Conservation (phyloP, 2,113 vertebrate species). For the Xerus inauris region DNA sequence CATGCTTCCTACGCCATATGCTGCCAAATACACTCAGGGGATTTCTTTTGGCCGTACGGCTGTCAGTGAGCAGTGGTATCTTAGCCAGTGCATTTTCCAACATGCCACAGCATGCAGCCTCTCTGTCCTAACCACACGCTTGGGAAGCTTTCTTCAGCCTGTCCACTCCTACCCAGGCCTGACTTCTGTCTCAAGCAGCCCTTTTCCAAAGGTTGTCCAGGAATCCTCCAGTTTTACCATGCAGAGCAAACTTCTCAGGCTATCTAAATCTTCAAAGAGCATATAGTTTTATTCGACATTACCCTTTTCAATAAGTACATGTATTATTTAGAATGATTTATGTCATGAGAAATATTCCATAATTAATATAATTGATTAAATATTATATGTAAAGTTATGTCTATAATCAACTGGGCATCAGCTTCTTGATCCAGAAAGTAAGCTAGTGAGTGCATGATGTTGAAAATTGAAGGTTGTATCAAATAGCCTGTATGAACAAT, state of each 20-base stretch:
- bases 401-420: neutral
- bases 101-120: neutral
- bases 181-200: neutral
- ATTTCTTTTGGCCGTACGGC: neutral
- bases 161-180: neutral
- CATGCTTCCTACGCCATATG: neutral
- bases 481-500: neutral
- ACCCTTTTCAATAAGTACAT: neutral
- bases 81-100: neutral
- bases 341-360: neutral
- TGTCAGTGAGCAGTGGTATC: neutral
- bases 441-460: neutral
- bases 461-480: neutral
- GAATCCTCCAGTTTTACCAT: neutral
- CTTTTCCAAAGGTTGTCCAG: neutral
- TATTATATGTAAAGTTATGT: neutral
- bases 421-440: neutral
- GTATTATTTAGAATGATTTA: slow-evolving; percentile 6
- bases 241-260: neutral
- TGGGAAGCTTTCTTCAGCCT: neutral
- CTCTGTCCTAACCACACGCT: neutral
- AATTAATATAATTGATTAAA: neutral
- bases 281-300: neutral
- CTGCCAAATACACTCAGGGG: neutral
- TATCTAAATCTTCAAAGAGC: neutral